Conservation (phyloP, 1,140 invertebrate genomes). For the Arctopsyche grandis region DNA sequence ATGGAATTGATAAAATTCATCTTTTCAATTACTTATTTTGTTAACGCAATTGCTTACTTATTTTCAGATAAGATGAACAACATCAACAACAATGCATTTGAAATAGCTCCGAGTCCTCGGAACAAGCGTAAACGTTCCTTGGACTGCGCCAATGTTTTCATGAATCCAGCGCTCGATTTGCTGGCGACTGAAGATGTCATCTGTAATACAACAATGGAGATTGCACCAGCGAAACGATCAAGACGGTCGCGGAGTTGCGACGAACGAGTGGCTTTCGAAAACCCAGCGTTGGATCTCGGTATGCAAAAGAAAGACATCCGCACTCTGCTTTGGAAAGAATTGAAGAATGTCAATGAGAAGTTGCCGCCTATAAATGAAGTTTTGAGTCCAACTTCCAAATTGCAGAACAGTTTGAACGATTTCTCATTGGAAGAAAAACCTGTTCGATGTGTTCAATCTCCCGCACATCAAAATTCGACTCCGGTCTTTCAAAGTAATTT, state of each 20-base stretch:
- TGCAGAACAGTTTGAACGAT: conserved; percentile 20
- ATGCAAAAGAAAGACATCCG: conserved; percentile 60
- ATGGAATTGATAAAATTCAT: no score
- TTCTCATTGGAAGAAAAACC: conserved; percentile 45
- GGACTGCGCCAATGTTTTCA: conserved; percentile 60
- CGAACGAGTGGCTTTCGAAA: conserved; percentile 62
- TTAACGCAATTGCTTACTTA: conserved; percentile 6
- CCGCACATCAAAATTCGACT: conserved; percentile 45
- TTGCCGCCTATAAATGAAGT: conserved; percentile 51
- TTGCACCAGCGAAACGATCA: conserved; percentile 61
- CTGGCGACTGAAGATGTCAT: conserved; percentile 64
- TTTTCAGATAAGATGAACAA: conserved; percentile 48
- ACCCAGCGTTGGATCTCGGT: conserved; percentile 62
- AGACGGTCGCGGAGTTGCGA: conserved; percentile 57
- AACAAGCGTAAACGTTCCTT: conserved; percentile 60
- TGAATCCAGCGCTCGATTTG: conserved; percentile 63
- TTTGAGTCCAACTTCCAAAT: conserved; percentile 17
- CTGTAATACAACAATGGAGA: conserved; percentile 65
- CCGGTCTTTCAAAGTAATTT: conserved; percentile 33
- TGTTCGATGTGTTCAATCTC: not conserved
- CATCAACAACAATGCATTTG: conserved; percentile 65
- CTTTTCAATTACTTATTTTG: no score
- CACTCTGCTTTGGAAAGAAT: conserved; percentile 60
- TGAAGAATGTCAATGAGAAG: conserved; percentile 63
- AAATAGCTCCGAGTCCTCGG: conserved; percentile 59